phyloP scores from a whole-genome alignment of 2,113 vertebrate genomes.

The Mustela lutreola region DNA sequence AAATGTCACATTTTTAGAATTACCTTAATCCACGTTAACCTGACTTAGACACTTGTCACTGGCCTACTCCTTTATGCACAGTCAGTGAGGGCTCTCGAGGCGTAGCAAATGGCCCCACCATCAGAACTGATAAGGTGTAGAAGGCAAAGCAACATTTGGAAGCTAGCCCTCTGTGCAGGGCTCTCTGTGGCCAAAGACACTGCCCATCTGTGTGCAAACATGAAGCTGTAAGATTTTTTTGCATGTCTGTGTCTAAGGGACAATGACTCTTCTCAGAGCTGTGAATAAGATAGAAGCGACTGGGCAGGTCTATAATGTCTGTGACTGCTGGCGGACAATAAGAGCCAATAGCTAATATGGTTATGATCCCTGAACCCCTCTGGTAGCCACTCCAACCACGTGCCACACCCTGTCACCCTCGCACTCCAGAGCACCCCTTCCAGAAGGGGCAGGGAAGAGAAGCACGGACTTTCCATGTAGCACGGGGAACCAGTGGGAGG shows the following conservation, averaged over 20 bases:
- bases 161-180: not conserved
- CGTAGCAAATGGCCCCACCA: not conserved
- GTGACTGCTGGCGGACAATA: not conserved
- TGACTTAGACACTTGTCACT: not conserved
- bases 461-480: not conserved
- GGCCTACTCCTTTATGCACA: not conserved
- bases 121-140: not conserved
- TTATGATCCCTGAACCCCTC: not conserved
- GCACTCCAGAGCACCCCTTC: not conserved
- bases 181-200: not conserved
- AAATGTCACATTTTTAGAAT: not conserved
- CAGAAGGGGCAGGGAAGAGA: not conserved
- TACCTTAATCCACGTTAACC: conserved; percentile 18
- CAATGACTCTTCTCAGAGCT: not conserved
- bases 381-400: not conserved
- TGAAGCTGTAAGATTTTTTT: not conserved
- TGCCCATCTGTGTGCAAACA: conserved; percentile 5
- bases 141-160: not conserved
- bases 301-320: not conserved
- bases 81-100: not conserved
- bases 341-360: not conserved
- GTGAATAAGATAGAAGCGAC: not conserved
- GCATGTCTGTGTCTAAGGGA: not conserved
- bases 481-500: not conserved
- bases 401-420: not conserved